Base-by-base conservation (phyloP, 2,888 invertebrate genomes). In the Parthenolecanium corni region DNA sequence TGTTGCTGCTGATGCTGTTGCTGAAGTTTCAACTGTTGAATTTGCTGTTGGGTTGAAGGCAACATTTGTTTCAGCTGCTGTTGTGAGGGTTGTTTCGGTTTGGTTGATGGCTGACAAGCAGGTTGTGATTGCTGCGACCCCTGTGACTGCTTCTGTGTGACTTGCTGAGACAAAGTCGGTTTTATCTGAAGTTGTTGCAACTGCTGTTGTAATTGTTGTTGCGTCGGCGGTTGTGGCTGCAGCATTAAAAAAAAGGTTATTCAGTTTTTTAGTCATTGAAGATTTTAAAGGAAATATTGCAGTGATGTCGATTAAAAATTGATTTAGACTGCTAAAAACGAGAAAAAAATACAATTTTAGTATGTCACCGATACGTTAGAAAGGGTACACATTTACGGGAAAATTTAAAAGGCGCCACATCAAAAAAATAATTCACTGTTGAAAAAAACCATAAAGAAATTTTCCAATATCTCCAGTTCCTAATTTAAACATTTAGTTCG, bases 121-220 rank as follows among this genome's bases (percentile, higher is more conserved):
- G 49, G 71, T 65, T 70, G 21, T 38, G 24, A 51, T 36, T 21
- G 49, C 18, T 24, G 61, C 9, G 18, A 31, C 23, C 11, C 12
- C 40, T 54, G 36, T 23, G 77, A 75, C 51, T 70, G 73, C 74
- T 75, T 69, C 69, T 38, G 64, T 56, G 40, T 56, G 52, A 25
- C 42, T 36, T 54, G 58, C 63, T 64, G 64, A 51, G 12, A 64
- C 64, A 31, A 62, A 54, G 36, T 51, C 64, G 23, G 64, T 52
- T 3, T 52, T 46, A 64, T 49, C 40, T 9, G 58, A 42, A 44
- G 49, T 20, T 23, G 40, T 63, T 62, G 38, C 31, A 18, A n/a
- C 11, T n/a, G 23, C 2, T 38, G 40, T n/a, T n/a, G 46, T 23
- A 40, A 21, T 24, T 56, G 56, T 23, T 24, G 42, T 25, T 25